Percentiles rank a stretch among this genome's conserved stretches.
phyloP scores from a whole-genome alignment of 92 coral and sea anemone genomes.

The Plumapathes pennacea region DNA sequence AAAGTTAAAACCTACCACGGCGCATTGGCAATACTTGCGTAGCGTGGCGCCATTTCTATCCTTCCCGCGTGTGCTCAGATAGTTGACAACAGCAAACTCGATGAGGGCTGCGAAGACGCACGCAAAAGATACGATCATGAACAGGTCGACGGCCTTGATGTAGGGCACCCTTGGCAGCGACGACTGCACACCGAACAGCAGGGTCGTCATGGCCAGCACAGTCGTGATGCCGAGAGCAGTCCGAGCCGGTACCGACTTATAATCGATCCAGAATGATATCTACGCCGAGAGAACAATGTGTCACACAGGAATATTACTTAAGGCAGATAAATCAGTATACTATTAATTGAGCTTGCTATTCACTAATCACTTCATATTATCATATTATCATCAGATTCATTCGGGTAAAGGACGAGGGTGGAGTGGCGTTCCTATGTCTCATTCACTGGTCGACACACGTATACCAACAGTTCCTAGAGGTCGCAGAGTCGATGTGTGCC shows the following conservation, averaged over 20 bases:
- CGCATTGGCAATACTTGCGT: constrained; percentile 1
- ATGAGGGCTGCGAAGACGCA: constrained; percentile 63
- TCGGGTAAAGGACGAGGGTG: no score
- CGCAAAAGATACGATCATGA: constrained; percentile 60
- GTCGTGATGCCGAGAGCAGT: constrained; percentile 76
- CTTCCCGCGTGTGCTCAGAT: constrained; percentile 45
- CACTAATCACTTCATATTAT: no score
- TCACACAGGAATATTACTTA: no score
- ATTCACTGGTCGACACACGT: no score
- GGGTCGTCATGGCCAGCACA: constrained; percentile 66
- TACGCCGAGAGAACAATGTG: no score
- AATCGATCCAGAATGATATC: constrained; percentile 71
- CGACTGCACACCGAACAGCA: constrained; percentile 63
- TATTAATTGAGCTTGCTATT: no score
- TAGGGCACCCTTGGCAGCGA: constrained; percentile 65
- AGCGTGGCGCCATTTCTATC: constrained; percentile 4
- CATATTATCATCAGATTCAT: no score
- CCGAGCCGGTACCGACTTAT: constrained; percentile 65
- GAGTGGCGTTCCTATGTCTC: no score
- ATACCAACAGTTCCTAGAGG: no score
- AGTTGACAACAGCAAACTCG: constrained; percentile 68
- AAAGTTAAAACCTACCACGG: constrained; percentile 32
- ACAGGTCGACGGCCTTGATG: constrained; percentile 67
- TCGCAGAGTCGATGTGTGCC: no score
- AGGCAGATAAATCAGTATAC: no score